A percentile compares a stretch with the other conserved stretches of the same genome.
phyloP scores from a whole-genome alignment of 2,113 vertebrate species.

The Trematomus loennbergii region DNA sequence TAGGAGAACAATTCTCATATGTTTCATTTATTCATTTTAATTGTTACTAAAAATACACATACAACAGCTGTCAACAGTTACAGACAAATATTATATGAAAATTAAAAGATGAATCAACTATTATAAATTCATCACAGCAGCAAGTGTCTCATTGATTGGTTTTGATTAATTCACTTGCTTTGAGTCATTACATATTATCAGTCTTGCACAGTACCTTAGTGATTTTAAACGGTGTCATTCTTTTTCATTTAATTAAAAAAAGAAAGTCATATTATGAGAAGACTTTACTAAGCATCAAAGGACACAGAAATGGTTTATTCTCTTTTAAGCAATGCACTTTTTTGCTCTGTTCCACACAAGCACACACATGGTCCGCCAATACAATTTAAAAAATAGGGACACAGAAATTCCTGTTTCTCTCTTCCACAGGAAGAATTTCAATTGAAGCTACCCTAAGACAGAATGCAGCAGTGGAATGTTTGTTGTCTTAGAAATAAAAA shows the following conservation, averaged over 20 bases:
- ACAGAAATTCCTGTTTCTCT: constrained; percentile 24
- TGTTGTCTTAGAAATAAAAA: constrained; percentile 37
- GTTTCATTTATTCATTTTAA: constrained; percentile 25
- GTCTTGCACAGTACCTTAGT: constrained; percentile 25
- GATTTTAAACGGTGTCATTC: constrained; percentile 16
- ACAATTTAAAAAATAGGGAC: background rate
- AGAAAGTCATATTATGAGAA: background rate
- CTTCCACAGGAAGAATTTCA: constrained; percentile 80
- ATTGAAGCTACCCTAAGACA: constrained; percentile 9
- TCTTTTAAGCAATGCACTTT: background rate
- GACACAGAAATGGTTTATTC: constrained; percentile 1
- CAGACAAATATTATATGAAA: constrained; percentile 28
- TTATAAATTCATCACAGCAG: constrained; percentile 41
- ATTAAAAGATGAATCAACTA: constrained; percentile 24
- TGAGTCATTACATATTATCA: constrained; percentile 22
- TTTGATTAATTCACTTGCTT: constrained; percentile 7
- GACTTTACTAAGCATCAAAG: background rate
- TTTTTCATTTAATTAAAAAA: background rate
- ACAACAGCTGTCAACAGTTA: constrained; percentile 13
- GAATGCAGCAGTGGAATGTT: constrained; percentile 25
- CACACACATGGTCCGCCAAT: background rate
- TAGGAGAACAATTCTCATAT: background rate
- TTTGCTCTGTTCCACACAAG: background rate
- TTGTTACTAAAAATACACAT: constrained; percentile 12
- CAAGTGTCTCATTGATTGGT: constrained; percentile 24